phyloP scores from a whole-genome alignment of 2,888 invertebrate genomes.

The Kryphioiulus occultus region DNA sequence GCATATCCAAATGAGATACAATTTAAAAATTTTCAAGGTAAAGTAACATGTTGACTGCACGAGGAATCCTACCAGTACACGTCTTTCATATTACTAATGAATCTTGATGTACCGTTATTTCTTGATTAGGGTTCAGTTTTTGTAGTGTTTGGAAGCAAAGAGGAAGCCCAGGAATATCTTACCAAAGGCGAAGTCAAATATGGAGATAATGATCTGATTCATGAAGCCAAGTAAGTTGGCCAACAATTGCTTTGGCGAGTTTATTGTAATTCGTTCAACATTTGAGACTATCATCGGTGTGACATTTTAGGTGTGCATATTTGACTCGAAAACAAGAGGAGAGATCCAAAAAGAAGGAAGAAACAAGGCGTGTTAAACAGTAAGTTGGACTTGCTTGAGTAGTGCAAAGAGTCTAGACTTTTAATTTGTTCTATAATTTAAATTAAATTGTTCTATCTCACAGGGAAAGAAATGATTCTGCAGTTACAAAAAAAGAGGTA shows the following conservation, averaged over 20 bases:
- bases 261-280: background rate
- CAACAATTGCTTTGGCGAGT: background rate
- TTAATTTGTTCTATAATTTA: background rate
- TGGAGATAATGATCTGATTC: slow-evolving; percentile 15
- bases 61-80: background rate
- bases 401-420: background rate
- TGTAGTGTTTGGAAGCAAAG: slow-evolving; percentile 38
- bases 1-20: slow-evolving; percentile 46
- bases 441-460: background rate
- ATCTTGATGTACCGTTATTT: background rate
- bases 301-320: slow-evolving; percentile 3
- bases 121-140: slow-evolving; percentile 43
- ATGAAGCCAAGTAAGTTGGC: slow-evolving; percentile 33
- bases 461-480: background rate
- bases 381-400: background rate
- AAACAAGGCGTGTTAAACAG: background rate
- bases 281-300: background rate
- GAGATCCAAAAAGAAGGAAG: slow-evolving; percentile 41
- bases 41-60: background rate
- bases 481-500: slow-evolving; percentile 28
- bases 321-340: background rate
- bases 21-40: slow-evolving; percentile 40
- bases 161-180: slow-evolving; percentile 7
- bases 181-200: slow-evolving; percentile 24
- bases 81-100: background rate